These are phyloP conservation scores for Xylota sylvarum DNA, from an alignment of 2,888 invertebrate species.

Conservation along the genomic window DNA sequence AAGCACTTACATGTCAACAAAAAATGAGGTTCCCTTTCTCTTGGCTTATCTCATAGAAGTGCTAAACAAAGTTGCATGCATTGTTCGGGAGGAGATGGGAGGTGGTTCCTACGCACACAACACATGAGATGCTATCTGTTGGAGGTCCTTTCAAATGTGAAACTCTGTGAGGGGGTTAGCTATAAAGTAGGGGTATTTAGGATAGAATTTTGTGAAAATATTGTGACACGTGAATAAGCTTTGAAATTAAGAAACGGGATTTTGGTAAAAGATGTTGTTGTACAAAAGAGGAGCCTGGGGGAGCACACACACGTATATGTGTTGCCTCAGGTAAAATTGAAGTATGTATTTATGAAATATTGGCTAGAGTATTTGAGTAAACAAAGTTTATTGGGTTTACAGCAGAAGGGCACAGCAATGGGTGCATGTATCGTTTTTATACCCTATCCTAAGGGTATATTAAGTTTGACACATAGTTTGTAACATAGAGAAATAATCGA, in stretches of 20 bases:
- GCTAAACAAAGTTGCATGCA: conserved; percentile 27
- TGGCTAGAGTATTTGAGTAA: too few relatives aligned
- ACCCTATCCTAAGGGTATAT: too few relatives aligned
- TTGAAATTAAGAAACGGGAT: conserved; percentile 9
- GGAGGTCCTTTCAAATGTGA: conserved; percentile 11
- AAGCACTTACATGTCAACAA: conserved; percentile 66
- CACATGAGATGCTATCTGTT: conserved; percentile 3
- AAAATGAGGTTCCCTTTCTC: conserved; percentile 13
- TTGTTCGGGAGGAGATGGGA: neutral
- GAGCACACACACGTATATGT: too few relatives aligned
- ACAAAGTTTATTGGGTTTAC: too few relatives aligned
- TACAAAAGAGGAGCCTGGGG: too few relatives aligned
- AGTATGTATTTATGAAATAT: too few relatives aligned
- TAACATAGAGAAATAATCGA: too few relatives aligned
- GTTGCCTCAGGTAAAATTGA: too few relatives aligned
- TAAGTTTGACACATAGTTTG: too few relatives aligned
- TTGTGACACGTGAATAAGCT: conserved; percentile 31
- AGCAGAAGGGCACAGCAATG: too few relatives aligned
- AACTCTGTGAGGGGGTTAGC: neutral
- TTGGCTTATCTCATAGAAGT: conserved; percentile 11
- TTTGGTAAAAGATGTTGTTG: neutral
- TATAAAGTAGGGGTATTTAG: conserved; percentile 5
- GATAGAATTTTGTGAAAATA: conserved; percentile 21
- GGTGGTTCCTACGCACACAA: conserved; percentile 11
- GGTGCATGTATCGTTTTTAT: too few relatives aligned